phyloP scores from a whole-genome alignment of 1,140 invertebrate genomes.

The Zophobas atratus region DNA sequence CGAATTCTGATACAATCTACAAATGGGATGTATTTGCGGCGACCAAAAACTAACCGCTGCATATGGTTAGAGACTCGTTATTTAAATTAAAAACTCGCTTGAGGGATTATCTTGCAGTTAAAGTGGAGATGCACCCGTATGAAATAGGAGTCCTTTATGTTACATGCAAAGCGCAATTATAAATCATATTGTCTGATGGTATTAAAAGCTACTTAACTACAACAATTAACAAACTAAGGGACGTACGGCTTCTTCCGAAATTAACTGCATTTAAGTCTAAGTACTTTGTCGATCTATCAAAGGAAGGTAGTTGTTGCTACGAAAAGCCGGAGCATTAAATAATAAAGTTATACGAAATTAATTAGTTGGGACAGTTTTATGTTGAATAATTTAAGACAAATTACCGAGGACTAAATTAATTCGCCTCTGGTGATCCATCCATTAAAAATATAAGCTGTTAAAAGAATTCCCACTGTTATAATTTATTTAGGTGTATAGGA shows the following conservation, averaged over 20 bases:
- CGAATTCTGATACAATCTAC: constrained; percentile 24
- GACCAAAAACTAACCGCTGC: neutral
- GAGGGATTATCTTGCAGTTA: constrained; percentile 1
- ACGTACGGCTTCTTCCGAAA: constrained; percentile 2
- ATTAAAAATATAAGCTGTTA: constrained; percentile 48
- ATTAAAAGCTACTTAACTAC: constrained; percentile 10
- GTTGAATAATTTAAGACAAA: constrained; percentile 48
- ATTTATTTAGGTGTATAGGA: constrained; percentile 43
- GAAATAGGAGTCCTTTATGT: neutral
- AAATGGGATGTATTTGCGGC: neutral
- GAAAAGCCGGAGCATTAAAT: constrained; percentile 25
- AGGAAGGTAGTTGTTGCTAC: constrained; percentile 1
- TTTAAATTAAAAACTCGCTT: neutral
- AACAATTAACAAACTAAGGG: constrained; percentile 25
- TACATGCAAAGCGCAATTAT: constrained; percentile 15
- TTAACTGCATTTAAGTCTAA: constrained; percentile 25
- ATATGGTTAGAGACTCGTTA: neutral
- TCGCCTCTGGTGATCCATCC: constrained; percentile 44
- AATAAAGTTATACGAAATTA: constrained; percentile 47
- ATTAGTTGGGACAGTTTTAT: constrained; percentile 49
- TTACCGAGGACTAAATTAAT: constrained; percentile 43
- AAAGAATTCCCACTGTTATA: constrained; percentile 48
- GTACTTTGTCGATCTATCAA: constrained; percentile 27
- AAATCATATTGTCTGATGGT: neutral
- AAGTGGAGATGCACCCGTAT: neutral